Evolutionary conservation across 92 coral and sea anemone genomes (phyloP).

Genomic region (Zoanthus solanderi): DNA sequence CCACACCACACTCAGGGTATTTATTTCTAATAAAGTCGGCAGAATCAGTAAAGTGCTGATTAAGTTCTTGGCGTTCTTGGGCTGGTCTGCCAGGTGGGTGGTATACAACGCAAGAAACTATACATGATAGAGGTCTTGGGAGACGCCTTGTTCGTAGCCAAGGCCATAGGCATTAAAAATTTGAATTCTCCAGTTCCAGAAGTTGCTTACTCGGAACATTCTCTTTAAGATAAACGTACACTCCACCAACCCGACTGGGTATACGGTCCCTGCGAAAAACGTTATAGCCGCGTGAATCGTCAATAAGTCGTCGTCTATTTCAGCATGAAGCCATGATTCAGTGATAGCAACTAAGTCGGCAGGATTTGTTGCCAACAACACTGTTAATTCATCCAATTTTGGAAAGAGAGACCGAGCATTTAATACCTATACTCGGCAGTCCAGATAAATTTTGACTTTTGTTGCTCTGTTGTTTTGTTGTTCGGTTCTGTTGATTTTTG

Average conservation of each 20-base stretch:
- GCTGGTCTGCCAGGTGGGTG: too few species aligned
- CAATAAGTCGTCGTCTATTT: conserved; percentile 47
- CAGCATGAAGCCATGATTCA: conserved; percentile 64
- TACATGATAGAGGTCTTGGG: conserved; percentile 30
- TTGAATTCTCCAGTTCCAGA: too few species aligned
- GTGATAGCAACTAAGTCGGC: conserved; percentile 60
- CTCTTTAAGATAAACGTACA: too few species aligned
- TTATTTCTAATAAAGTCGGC: background rate
- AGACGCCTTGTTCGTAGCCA: conserved; percentile 40
- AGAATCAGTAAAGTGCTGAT: too few species aligned
- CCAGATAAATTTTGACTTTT: background rate
- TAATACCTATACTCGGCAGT: conserved; percentile 41
- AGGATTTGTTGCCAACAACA: conserved; percentile 20
- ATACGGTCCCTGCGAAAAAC: conserved; percentile 50
- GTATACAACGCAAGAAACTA: background rate
- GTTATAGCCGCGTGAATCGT: conserved; percentile 52
- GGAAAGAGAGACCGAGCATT: conserved; percentile 51
- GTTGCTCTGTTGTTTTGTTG: background rate
- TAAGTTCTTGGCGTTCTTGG: too few species aligned
- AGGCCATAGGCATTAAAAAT: background rate
- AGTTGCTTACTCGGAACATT: too few species aligned
- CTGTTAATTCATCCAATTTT: conserved; percentile 50
- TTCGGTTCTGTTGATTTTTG: background rate
- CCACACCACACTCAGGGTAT: conserved; percentile 32
- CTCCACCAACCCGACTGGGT: conserved; percentile 61